Evolutionary conservation across 2,888 invertebrate genomes (phyloP).

Genomic region (Eledona agricola): DNA sequence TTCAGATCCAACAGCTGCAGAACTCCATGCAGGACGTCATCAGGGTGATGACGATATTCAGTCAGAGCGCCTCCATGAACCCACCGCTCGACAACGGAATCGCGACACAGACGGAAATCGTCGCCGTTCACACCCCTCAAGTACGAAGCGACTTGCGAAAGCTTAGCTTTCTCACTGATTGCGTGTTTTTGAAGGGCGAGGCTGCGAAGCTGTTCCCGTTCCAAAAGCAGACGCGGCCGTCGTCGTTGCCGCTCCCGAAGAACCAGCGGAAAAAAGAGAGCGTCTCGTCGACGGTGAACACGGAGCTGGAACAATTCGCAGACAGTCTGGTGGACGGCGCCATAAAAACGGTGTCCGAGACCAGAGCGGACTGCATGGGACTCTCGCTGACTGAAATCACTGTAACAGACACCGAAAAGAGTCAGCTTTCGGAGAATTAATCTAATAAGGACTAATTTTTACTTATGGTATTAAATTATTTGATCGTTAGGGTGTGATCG

Average conservation of each 20-base stretch:
- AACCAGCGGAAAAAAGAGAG: conserved; percentile 54
- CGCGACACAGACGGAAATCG: conserved; percentile 82
- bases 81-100: conserved; percentile 63
- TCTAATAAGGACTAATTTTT: too few species aligned
- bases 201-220: conserved; percentile 60
- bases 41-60: conserved; percentile 71
- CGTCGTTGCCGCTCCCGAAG: conserved; percentile 60
- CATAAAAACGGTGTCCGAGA: conserved; percentile 59
- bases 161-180: background rate
- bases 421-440: too few species aligned
- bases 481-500: too few species aligned
- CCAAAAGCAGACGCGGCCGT: conserved; percentile 60
- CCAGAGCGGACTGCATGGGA: conserved; percentile 42
- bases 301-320: conserved; percentile 60
- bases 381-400: conserved; percentile 49
- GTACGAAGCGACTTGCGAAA: conserved; percentile 57
- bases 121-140: conserved; percentile 80
- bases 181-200: conserved; percentile 52
- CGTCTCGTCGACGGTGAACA: conserved; percentile 38
- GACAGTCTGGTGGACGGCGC: conserved; percentile 61
- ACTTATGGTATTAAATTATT: too few species aligned
- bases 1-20: conserved; percentile 79
- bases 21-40: conserved; percentile 82
- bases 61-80: conserved; percentile 54
- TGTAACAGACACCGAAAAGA: conserved; percentile 48